These are phyloP conservation scores for Oreochromis aureus DNA, from an alignment of 2,113 vertebrate genomes.

Conservation along the genomic window DNA sequence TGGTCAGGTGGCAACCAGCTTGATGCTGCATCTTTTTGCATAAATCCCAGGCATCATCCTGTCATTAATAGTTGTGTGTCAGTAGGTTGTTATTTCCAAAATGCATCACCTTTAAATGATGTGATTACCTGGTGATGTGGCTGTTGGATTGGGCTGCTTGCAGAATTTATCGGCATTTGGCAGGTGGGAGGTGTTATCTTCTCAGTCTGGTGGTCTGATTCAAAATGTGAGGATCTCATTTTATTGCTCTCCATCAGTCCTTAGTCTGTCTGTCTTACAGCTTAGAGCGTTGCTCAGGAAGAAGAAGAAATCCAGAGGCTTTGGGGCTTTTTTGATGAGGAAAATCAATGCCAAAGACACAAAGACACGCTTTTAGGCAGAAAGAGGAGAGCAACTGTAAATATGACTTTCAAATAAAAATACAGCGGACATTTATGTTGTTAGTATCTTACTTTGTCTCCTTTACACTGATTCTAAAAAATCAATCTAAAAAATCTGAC, in stretches of 20 bases:
- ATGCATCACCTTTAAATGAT: neutral
- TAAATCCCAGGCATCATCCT: neutral
- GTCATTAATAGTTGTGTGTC: neutral
- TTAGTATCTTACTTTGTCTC: neutral
- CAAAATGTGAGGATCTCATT: neutral
- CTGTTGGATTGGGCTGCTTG: neutral
- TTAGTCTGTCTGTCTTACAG: neutral
- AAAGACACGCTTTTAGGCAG: rapidly evolving
- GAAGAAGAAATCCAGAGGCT: neutral
- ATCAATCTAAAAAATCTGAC: neutral
- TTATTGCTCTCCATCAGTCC: neutral
- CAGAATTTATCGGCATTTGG: slow-evolving; percentile 17
- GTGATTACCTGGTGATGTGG: slow-evolving; percentile 9
- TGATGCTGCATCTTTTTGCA: neutral
- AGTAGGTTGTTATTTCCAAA: neutral
- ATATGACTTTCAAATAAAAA: neutral
- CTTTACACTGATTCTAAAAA: neutral
- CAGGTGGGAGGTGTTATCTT: slow-evolving; percentile 43
- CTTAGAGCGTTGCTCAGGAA: neutral
- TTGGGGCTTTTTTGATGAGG: neutral
- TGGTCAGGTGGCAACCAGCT: neutral
- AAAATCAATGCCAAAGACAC: rapidly evolving
- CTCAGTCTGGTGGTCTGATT: slow-evolving; percentile 11
- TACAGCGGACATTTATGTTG: neutral
- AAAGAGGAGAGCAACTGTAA: neutral